Base-by-base conservation (phyloP, 2,888 invertebrate species). In the Thyatira batis region DNA sequence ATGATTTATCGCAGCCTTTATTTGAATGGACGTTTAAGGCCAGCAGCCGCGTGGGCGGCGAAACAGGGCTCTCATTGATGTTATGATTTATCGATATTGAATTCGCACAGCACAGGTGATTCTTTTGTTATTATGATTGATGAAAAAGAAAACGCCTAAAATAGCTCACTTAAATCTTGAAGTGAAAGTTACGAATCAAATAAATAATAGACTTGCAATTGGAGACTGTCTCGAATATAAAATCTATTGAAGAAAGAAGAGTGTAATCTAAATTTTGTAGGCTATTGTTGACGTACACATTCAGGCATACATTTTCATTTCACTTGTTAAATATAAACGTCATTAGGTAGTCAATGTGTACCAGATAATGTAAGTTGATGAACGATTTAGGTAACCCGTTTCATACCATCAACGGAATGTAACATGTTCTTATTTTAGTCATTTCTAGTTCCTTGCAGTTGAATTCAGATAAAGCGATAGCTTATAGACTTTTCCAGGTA, bases 61-160 rank as follows among this genome's bases (percentile, higher is more conserved):
- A 70, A 69, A 73, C 71, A 70, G 46, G 49, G 58, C 68, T 73
- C 60, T 71, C 71, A 77, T 80, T 78, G 73, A 80, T 75, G 64
- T 68, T 57, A 73, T 79, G 82, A 85, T 84, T 81, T 82, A 85
- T 84, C 63, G 76, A 76, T 74, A 82, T 81, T 77, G 73, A 78
- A 75, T 76, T 75, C 66, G 75, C 78, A 73, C 71, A 77, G 75
- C 78, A 73, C 71, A 77, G 74, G 70, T 73, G 78, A 73, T 71
- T 74, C 69, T 65, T 70, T 75, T 72, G 67, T 69, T 67, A 49
- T 49, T 44, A 20, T 58, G 56, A 60, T 59, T 55, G 57, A 63
- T 58, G 51, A 43, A 57, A 61, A 60, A 53, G 45, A 60, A 66
- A 59, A 57, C 44, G 54, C 39, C 39, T 17, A 51, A 28, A 50